phyloP scores from a whole-genome alignment of 2,888 invertebrate genomes.

The Apamea anceps region DNA sequence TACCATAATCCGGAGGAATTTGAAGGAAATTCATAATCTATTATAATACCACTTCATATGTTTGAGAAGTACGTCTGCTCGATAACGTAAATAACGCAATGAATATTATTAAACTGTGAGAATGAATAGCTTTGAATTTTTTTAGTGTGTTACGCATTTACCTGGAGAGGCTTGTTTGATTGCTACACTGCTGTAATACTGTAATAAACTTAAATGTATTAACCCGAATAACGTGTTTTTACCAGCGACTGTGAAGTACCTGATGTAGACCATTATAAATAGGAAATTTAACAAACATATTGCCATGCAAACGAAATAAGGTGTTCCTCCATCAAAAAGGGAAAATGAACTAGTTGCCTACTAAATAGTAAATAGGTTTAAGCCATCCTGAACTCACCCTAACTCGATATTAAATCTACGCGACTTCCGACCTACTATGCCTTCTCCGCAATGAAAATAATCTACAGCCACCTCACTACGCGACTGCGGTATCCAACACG shows the following conservation, averaged over 20 bases:
- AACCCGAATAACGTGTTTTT: not conserved
- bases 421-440: slow-evolving; percentile 50
- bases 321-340: not conserved
- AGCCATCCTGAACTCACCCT: slow-evolving; percentile 36
- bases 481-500: not conserved
- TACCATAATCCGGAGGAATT: not conserved
- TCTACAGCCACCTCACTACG: not conserved
- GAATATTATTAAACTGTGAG: not conserved
- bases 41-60: not conserved
- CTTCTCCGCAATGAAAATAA: slow-evolving; percentile 53
- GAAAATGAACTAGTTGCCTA: not conserved
- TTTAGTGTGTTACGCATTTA: not conserved
- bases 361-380: not conserved
- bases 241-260: not conserved
- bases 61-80: not conserved
- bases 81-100: not conserved
- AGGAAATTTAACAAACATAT: not conserved
- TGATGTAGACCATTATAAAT: not conserved
- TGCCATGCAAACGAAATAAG: not conserved
- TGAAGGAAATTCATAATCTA: not conserved
- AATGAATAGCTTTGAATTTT: not conserved
- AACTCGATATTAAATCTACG: slow-evolving; percentile 58
- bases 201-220: not conserved
- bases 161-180: not conserved
- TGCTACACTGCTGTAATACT: not conserved